A percentile compares a stretch with the other conserved stretches of the same genome.
Conservation (phyloP, 2,797 vertebrate genomes). For the Acanthornis magna region DNA sequence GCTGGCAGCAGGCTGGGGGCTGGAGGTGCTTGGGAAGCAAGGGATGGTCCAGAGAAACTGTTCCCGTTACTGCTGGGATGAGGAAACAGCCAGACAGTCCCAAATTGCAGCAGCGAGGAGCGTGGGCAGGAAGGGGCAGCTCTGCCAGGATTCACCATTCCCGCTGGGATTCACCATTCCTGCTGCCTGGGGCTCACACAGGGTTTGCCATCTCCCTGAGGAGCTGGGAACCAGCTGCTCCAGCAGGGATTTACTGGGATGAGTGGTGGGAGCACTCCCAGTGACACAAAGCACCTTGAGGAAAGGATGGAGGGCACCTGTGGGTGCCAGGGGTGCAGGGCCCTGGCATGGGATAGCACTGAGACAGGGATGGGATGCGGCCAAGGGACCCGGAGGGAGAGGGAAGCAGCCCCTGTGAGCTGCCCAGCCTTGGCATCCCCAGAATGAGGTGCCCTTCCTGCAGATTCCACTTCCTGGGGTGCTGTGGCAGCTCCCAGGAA, state of each 20-base stretch:
- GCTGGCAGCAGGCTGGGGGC: background rate
- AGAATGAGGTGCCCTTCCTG: background rate
- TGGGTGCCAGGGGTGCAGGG: too few relatives aligned
- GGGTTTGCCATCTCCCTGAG: background rate
- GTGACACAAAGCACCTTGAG: background rate
- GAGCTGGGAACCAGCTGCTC: background rate
- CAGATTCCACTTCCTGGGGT: background rate
- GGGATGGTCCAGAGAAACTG: background rate
- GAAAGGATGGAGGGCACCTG: background rate
- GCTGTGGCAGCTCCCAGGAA: fast-evolving
- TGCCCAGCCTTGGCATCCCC: background rate
- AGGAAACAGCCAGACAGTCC: background rate
- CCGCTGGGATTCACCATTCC: too few relatives aligned
- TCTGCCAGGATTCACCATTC: background rate
- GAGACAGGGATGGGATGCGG: background rate
- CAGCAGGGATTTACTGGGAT: background rate
- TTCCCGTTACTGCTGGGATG: background rate
- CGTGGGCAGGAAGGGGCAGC: background rate
- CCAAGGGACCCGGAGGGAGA: background rate
- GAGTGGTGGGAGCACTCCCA: fast-evolving
- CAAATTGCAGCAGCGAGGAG: fast-evolving
- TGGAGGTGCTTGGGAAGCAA: background rate
- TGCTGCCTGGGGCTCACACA: fast-evolving
- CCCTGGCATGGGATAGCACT: too few relatives aligned
- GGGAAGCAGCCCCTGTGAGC: background rate